Percentiles rank a stretch among this genome's conserved stretches.
Evolutionary conservation across 2,113 vertebrate genomes (phyloP).

Genomic region (Scatophagus argus): DNA sequence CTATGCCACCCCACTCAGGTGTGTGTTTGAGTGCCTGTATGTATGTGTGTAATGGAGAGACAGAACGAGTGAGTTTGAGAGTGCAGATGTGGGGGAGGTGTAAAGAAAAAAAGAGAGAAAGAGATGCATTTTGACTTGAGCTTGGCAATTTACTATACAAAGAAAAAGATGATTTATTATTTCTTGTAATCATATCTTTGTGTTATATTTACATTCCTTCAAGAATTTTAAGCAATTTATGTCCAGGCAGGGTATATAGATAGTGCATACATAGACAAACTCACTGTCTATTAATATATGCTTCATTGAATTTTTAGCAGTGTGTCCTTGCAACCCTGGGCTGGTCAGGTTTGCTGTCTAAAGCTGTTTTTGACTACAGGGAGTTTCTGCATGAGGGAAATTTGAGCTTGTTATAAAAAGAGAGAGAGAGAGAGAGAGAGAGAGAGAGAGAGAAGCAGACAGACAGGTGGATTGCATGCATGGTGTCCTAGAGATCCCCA

Average conservation of each 20-base stretch:
- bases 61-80: neutral
- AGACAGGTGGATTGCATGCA: constrained; percentile 35
- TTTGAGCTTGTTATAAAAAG: constrained; percentile 71
- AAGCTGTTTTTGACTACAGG: constrained; percentile 70
- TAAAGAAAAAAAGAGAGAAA: neutral
- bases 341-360: constrained; percentile 68
- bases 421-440: constrained; percentile 7
- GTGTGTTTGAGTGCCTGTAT: neutral
- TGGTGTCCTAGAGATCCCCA: constrained; percentile 52
- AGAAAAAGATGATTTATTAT: constrained; percentile 42
- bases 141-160: constrained; percentile 8
- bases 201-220: constrained; percentile 25
- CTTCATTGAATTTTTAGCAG: constrained; percentile 59
- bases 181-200: constrained; percentile 43
- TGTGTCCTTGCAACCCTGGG: constrained; percentile 68
- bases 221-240: constrained; percentile 42
- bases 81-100: constrained; percentile 1
- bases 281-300: constrained; percentile 67
- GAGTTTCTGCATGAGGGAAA: constrained; percentile 67
- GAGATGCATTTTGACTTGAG: constrained; percentile 19
- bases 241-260: neutral
- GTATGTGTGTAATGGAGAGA: neutral
- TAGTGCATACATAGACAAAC: constrained; percentile 51
- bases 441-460: constrained; percentile 28
- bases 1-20: constrained; percentile 36